These are phyloP conservation scores for Pasiphila rectangulata DNA, from an alignment of 2,888 invertebrate species.

Conservation along the genomic window DNA sequence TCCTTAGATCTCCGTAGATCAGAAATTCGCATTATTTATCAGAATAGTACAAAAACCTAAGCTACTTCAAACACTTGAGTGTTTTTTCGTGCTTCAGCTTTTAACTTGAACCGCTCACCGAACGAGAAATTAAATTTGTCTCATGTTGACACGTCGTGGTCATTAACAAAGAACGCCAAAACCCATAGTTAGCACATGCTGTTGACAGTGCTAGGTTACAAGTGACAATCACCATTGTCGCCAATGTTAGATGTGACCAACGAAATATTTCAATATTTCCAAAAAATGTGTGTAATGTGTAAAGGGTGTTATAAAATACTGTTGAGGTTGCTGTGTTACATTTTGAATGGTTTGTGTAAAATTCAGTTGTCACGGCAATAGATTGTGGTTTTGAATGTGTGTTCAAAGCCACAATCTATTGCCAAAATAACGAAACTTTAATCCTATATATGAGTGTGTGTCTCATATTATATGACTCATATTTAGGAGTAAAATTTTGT, in stretches of 20 bases:
- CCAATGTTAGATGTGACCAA: constrained; percentile 8
- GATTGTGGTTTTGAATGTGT: too few species aligned
- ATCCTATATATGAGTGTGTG: too few species aligned
- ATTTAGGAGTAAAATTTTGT: too few species aligned
- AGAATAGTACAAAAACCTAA: too few species aligned
- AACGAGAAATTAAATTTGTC: constrained; percentile 44
- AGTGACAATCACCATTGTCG: constrained; percentile 26
- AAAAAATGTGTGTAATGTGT: not conserved
- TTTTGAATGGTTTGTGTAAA: not conserved
- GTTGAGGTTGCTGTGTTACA: not conserved
- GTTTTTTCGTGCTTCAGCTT: too few species aligned
- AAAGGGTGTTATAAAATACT: constrained; percentile 8
- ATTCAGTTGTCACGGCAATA: too few species aligned
- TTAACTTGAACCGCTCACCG: constrained; percentile 16
- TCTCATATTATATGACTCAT: too few species aligned
- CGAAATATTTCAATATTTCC: constrained; percentile 15
- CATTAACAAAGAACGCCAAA: constrained; percentile 56
- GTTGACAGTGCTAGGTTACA: constrained; percentile 10
- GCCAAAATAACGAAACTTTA: too few species aligned
- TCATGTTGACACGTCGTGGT: constrained; percentile 51
- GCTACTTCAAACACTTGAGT: too few species aligned
- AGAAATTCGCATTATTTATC: too few species aligned
- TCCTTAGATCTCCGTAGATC: too few species aligned
- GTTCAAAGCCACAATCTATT: too few species aligned
- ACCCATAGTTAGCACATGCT: constrained; percentile 41